Conservation (phyloP, 1,140 invertebrate genomes). For the Tribolium madens region DNA sequence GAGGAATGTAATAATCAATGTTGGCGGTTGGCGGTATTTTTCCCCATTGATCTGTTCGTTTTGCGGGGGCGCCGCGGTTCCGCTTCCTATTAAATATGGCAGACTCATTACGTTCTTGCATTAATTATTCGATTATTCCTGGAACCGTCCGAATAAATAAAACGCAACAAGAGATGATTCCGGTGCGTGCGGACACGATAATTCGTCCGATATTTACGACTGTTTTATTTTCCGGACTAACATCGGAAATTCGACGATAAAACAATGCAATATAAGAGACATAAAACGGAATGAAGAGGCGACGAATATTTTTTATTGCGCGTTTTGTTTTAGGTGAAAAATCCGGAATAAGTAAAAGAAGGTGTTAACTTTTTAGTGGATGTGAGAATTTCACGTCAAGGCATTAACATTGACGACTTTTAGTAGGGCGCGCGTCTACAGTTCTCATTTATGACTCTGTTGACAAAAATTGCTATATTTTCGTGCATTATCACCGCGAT, state of each 20-base stretch:
- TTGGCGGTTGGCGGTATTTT: slow-evolving; percentile 22
- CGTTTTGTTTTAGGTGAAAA: slow-evolving; percentile 20
- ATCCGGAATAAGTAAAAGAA: slow-evolving; percentile 27
- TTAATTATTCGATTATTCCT: neutral
- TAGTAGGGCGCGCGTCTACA: slow-evolving; percentile 1
- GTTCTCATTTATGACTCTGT: slow-evolving; percentile 8
- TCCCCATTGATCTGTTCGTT: slow-evolving; percentile 17
- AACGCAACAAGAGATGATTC: neutral
- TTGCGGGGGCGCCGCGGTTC: neutral
- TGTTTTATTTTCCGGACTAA: slow-evolving; percentile 1
- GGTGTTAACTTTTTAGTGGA: slow-evolving; percentile 31
- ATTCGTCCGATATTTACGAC: neutral
- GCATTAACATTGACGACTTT: slow-evolving; percentile 15
- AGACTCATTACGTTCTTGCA: slow-evolving; percentile 16
- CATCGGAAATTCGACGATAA: neutral
- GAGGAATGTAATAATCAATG: slow-evolving; percentile 41
- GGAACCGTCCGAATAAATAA: neutral
- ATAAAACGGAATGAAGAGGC: slow-evolving; percentile 5
- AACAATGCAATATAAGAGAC: slow-evolving; percentile 9
- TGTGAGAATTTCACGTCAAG: slow-evolving; percentile 22
- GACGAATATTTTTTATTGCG: slow-evolving; percentile 14
- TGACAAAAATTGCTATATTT: slow-evolving; percentile 32
- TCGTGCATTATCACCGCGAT: neutral
- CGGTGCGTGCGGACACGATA: neutral
- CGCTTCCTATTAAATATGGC: slow-evolving; percentile 26